Percentiles rank a stretch among this genome's conserved stretches.
These are phyloP conservation scores for Sebastes steindachneri DNA, from an alignment of 2,797 vertebrate species.

Conservation along the genomic window DNA sequence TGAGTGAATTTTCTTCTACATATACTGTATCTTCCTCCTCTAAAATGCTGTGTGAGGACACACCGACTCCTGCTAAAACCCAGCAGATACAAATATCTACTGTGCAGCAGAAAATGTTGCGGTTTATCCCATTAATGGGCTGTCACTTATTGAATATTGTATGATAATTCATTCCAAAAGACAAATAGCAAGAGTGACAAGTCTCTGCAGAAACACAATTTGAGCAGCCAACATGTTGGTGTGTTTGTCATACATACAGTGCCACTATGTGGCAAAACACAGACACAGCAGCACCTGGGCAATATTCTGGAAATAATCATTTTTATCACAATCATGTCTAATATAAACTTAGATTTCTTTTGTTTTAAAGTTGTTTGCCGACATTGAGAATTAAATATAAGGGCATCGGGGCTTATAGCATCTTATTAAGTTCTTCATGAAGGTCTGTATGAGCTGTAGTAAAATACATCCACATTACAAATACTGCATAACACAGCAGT, in stretches of 20 bases:
- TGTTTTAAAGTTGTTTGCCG: not conserved
- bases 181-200: not conserved
- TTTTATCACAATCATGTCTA: not conserved
- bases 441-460: not conserved
- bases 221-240: not conserved
- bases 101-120: not conserved
- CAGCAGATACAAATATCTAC: not conserved
- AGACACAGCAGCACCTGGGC: slow-evolving; percentile 30
- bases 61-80: not conserved
- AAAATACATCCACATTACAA: not conserved
- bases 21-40: not conserved
- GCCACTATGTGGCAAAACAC: slow-evolving; percentile 66
- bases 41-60: not conserved
- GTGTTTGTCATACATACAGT: slow-evolving; percentile 35
- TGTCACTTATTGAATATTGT: not conserved
- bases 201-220: slow-evolving; percentile 2
- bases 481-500: not conserved
- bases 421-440: not conserved
- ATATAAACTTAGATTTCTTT: not conserved
- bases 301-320: not conserved
- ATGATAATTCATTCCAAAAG: not conserved
- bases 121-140: not conserved
- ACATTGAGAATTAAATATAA: not conserved
- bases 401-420: not conserved
- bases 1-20: slow-evolving; percentile 23